Base-by-base conservation (phyloP, 2,113 vertebrate genomes). In the Gorilla gorilla region DNA sequence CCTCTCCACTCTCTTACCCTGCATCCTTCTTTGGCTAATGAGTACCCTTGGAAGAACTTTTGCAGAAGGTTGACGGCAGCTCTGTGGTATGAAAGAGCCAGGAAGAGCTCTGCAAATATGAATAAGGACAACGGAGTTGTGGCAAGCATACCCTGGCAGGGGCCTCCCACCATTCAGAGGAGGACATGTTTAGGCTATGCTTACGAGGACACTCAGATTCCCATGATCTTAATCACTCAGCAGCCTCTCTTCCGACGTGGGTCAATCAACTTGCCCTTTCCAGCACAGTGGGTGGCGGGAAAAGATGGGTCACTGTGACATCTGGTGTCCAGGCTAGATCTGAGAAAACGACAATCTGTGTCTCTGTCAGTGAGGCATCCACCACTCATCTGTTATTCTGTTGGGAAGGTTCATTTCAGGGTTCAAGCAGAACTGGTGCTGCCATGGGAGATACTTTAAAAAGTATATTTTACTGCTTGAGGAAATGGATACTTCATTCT, bases 351-450 rank as follows among this genome's bases (percentile, higher is more conserved):
- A 61, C 32, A 12, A 2, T 85, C 78, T 91, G 27, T 96, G 66
- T 97, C 38, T 91, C 73, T 83, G 1, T 35, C 92, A 97, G 94
- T 52, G 86, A 84, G 27, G 93, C 92, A 32, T 52, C 97, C 20
- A 23, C 86, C 9, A 78, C 40, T 25, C 97, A 97, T 66, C 45
- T 55, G 17, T 55, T 55, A 55, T 55, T 59, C 38, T 13, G 1
- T 25, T 14, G 61, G 12, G 6, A 80, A 18, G 8, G 48, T 76
- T 76, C 27, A 38, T 35, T 57, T 86, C 43, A 90, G 73, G 25
- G 64, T 72, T 70, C 57, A 55, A 48, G 45, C 35, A 45, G 27
- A 61, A 61, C n/a, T 59, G 23, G n/a, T 35, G 10, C 13, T 52
- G 8, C 59, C 52, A 30, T 9, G 27, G 61, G 52, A 90, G 3